These are phyloP conservation scores for Neomicropteryx cornuta DNA, from an alignment of 1,140 invertebrate genomes.

Conservation along the genomic window DNA sequence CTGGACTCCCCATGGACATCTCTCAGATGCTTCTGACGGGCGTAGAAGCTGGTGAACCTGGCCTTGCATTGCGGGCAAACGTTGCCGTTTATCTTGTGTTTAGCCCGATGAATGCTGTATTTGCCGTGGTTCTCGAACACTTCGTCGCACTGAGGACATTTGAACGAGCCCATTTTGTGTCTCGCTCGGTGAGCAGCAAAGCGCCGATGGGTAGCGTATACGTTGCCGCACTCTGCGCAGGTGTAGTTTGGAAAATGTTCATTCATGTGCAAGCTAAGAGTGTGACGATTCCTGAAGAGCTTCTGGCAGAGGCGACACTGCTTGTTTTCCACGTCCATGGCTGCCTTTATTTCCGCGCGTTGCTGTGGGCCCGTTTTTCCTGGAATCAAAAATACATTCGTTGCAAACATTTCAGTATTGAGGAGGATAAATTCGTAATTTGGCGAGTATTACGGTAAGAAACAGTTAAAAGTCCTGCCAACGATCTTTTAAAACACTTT, in stretches of 20 bases:
- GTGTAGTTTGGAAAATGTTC: conserved; percentile 43
- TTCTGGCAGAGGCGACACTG: too few relatives aligned
- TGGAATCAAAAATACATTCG: too few relatives aligned
- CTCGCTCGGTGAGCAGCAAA: conserved; percentile 45
- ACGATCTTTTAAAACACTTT: too few relatives aligned
- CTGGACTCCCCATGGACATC: conserved; percentile 24
- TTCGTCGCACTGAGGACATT: conserved; percentile 70
- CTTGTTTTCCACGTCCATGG: too few relatives aligned
- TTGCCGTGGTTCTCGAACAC: conserved; percentile 47
- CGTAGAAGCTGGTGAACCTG: conserved; percentile 27
- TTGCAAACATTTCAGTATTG: too few relatives aligned
- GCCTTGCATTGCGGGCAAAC: conserved; percentile 28
- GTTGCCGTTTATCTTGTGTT: too few relatives aligned
- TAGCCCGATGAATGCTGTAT: too few relatives aligned
- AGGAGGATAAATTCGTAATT: too few relatives aligned
- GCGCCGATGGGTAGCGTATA: conserved; percentile 42
- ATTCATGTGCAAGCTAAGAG: conserved; percentile 33
- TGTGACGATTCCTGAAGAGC: conserved; percentile 23
- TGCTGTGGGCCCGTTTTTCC: too few relatives aligned
- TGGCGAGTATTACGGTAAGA: too few relatives aligned
- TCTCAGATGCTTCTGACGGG: conserved; percentile 26
- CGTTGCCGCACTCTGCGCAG: conserved; percentile 51
- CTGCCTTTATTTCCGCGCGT: too few relatives aligned
- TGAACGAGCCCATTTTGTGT: conserved; percentile 44
- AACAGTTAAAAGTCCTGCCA: too few relatives aligned